These are phyloP conservation scores for Phainopepla nitens DNA, from an alignment of 2,113 vertebrate species.

Conservation along the genomic window DNA sequence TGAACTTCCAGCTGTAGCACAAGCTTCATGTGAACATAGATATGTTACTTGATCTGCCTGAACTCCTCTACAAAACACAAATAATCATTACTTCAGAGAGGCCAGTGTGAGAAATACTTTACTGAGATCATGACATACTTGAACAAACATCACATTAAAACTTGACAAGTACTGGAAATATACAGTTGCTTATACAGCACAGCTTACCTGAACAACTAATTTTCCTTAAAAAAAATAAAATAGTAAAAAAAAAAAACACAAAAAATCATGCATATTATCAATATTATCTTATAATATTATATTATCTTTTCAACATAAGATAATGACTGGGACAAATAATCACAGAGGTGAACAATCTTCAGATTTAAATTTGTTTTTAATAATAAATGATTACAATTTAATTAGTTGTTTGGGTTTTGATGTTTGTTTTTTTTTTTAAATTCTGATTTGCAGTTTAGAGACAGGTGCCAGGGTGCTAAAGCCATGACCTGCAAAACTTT, in stretches of 20 bases:
- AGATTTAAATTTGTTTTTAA: neutral
- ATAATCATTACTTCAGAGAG: neutral
- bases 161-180: neutral
- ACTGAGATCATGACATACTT: neutral
- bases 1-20: neutral
- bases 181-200: neutral
- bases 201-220: neutral
- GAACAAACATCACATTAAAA: neutral
- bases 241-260: no score
- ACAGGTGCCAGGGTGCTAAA: neutral
- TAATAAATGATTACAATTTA: neutral
- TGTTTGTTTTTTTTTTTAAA: neutral
- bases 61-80: neutral
- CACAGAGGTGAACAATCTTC: neutral
- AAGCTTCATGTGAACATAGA: neutral
- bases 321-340: neutral
- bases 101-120: neutral
- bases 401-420: neutral
- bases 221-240: neutral
- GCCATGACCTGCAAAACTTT: neutral
- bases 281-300: neutral
- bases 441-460: neutral
- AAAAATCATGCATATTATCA: neutral
- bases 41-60: neutral
- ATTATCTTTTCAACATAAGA: neutral